Evolutionary conservation across 2,888 invertebrate species (phyloP), one percentile per base, ranked within the genome.

Genomic region (Ophion slaviceki): DNA sequence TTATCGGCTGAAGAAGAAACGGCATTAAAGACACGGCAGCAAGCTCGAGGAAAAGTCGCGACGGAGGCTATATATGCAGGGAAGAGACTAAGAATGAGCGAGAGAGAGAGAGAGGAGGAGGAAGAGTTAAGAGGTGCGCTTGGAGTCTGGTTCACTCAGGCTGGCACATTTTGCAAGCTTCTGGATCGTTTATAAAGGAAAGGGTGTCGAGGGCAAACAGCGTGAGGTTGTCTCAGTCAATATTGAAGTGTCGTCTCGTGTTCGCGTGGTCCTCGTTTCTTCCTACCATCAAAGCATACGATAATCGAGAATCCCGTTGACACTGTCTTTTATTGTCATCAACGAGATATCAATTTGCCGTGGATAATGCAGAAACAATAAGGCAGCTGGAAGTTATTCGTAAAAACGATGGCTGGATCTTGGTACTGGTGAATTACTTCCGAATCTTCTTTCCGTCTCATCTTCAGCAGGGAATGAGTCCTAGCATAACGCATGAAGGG

Each of bases 171-270:
- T 75, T 74, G 70, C 61, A 36, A 67, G 84, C 83, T 86, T 88
- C 71, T 79, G 88, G 68, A 76, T 79, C 72, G 68, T 85, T 83
- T 87, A 86, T 86, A 83, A 88, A 82, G 88, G 85, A 88, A 89
- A 89, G 88, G 88, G 87, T 87, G 89, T 81, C 84, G 80, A 88
- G 88, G 86, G 88, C 88, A 90, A 91, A 89, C 90, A 88, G 83
- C 84, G 80, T 74, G 72, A 76, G 88, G 88, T 90, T 89, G 90
- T 89, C 89, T 90, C 88, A 88, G 91, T 92, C 91, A 92, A 92
- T 92, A 92, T 91, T 91, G 91, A 89, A 91, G 88, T 90, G 92
- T 88, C 89, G 84, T 87, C 85, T 87, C 79, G 79, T 82, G 86
- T 87, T 87, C 85, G 72, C 66, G 71, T 67, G 85, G 75, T 53